Evolutionary conservation across 2,113 vertebrate species (phyloP), one percentile per base, ranked within the genome.

Genomic region (cat (Felis catus)): DNA sequence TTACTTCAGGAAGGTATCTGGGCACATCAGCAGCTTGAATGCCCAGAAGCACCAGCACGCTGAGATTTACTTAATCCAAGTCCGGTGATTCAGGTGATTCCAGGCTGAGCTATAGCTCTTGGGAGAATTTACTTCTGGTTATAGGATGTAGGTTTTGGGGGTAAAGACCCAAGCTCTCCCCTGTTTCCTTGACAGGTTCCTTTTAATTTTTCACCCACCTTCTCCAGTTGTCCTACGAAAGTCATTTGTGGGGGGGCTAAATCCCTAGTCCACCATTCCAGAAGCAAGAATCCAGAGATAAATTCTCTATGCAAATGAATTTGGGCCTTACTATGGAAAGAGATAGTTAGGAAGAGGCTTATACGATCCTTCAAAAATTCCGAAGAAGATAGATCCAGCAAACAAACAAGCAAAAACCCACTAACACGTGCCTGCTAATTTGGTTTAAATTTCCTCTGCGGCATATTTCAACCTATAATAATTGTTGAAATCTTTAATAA

Each of bases 401-500:
- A 96, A 73, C 18, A 89, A 91, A 78, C 5, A 58, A 66, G 45
- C 25, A 63, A 92, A 91, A 90, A 88, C 15, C 33, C 23, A 66
- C 31, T 14, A 91, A 88, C 7, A 66, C 29, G 10, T 89, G 65
- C 15, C 48, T 71, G 7, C n/a, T 71, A 96, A 51, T 86, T 94
- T 95, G n/a, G 23, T 81, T 94, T 91, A 65, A 70, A 94, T 94
- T 74, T 94, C 51, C 31, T 91, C 53, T 68, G 27, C 66, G 74
- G 53, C 5, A 74, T 94, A 91, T 92, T 97, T 94, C 14, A 65
- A 70, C 76, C 61, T 80, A 76, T 16, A 84, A 53, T 4, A 91
- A 63, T 85, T 94, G 61, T 53, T 89, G 65, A 65, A 95, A 53
- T 86, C 31, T 74, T 92, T 95, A 78, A 97, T 51, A 96, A 85